phyloP scores from a whole-genome alignment of 2,113 vertebrate species.

The Zosterops lateralis region DNA sequence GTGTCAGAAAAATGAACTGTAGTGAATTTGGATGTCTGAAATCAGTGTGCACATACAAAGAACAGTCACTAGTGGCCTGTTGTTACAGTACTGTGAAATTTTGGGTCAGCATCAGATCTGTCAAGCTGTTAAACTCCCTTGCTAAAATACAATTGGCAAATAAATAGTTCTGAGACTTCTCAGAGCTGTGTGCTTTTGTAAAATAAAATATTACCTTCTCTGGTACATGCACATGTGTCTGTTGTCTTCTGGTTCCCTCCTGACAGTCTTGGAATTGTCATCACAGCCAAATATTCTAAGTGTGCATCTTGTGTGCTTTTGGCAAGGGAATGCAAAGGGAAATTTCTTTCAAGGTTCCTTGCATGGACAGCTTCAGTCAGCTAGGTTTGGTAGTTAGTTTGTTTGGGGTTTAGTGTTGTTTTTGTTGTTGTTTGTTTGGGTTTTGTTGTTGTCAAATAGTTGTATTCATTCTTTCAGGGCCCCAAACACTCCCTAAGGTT shows the following conservation, averaged over 20 bases:
- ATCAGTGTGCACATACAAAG: background rate
- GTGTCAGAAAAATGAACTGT: background rate
- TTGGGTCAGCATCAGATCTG: background rate
- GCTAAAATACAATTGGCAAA: background rate
- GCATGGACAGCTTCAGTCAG: background rate
- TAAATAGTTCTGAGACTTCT: background rate
- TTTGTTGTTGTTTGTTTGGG: background rate
- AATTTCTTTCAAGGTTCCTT: background rate
- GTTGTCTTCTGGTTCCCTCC: background rate
- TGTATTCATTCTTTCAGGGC: background rate
- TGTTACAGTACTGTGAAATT: background rate
- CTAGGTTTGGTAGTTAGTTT: background rate
- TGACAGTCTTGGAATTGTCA: background rate
- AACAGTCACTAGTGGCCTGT: background rate
- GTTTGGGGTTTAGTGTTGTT: background rate
- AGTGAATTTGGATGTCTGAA: background rate
- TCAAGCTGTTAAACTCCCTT: background rate
- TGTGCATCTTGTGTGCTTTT: background rate
- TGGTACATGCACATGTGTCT: fast-evolving
- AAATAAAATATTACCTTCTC: background rate
- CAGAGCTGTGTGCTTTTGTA: background rate
- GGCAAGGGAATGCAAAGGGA: background rate
- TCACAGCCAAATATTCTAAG: background rate
- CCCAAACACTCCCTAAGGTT: background rate
- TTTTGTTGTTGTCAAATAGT: background rate